A percentile compares a stretch with the other conserved stretches of the same genome.
These are phyloP conservation scores for Mongoloraphidia duomilia DNA, from an alignment of 2,888 invertebrate species.

Conservation along the genomic window DNA sequence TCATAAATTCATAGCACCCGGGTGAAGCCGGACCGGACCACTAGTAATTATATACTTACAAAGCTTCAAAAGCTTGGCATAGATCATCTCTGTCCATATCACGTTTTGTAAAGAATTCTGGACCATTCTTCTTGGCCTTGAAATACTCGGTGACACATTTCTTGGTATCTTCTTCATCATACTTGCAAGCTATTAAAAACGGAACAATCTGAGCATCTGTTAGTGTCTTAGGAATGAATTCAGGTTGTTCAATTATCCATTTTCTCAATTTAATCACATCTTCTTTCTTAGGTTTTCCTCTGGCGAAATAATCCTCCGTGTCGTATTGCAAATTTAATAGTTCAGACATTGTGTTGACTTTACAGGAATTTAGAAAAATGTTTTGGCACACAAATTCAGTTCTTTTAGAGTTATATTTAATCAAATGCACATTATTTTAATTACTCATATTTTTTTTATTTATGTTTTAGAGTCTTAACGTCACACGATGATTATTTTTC, in stretches of 20 bases:
- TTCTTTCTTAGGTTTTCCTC: constrained; percentile 18
- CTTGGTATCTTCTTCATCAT: constrained; percentile 40
- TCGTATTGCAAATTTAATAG: constrained; percentile 15
- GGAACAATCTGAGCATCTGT: constrained; percentile 46
- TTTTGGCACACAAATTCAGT: neutral
- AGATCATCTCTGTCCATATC: constrained; percentile 28
- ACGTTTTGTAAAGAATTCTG: constrained; percentile 48
- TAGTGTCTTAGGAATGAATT: constrained; percentile 33
- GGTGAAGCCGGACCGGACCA: no score
- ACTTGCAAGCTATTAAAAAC: constrained; percentile 51
- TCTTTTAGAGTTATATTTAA: no score
- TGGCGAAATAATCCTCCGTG: constrained; percentile 18
- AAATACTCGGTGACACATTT: constrained; percentile 50
- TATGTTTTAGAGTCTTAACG: no score
- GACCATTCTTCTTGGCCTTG: constrained; percentile 37
- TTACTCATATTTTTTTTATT: no score
- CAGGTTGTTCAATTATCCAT: constrained; percentile 19
- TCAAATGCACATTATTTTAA: no score
- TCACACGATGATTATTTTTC: no score
- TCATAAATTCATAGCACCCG: no score
- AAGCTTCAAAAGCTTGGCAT: constrained; percentile 31
- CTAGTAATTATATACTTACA: constrained; percentile 40
- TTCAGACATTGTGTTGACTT: neutral
- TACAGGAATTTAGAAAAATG: neutral
- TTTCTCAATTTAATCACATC: constrained; percentile 21